These are phyloP conservation scores for Phenacoccus solenopsis DNA, from an alignment of 1,140 invertebrate species.

Conservation along the genomic window DNA sequence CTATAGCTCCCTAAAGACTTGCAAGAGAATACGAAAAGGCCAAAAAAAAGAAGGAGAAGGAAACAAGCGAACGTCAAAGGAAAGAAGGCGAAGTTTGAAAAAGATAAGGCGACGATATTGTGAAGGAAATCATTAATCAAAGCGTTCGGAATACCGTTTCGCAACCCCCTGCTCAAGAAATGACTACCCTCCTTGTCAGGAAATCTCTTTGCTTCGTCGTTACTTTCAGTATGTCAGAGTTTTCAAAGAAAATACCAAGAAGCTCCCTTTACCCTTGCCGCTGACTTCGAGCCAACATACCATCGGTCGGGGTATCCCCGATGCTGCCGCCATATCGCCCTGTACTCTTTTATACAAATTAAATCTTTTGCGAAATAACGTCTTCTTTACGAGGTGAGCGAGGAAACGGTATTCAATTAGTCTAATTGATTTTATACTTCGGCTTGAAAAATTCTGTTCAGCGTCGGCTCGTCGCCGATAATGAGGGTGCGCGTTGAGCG, in stretches of 20 bases:
- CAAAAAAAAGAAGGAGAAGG: slow-evolving; percentile 2
- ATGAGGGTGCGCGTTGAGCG: too few relatives aligned
- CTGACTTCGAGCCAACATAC: not conserved
- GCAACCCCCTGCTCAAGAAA: not conserved
- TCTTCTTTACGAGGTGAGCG: slow-evolving; percentile 4
- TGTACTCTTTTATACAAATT: slow-evolving; percentile 18
- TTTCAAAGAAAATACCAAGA: slow-evolving; percentile 18
- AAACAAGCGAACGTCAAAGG: slow-evolving; percentile 11
- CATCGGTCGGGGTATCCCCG: not conserved
- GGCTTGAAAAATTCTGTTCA: not conserved
- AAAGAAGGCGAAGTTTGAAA: slow-evolving; percentile 10
- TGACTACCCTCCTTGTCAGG: slow-evolving; percentile 5
- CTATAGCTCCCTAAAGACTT: not conserved
- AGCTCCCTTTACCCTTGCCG: not conserved
- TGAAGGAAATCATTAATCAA: slow-evolving; percentile 14
- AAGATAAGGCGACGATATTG: slow-evolving; percentile 17
- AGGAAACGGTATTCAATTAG: slow-evolving; percentile 11
- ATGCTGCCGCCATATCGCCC: not conserved
- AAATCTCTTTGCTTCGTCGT: slow-evolving; percentile 16
- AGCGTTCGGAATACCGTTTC: slow-evolving; percentile 8
- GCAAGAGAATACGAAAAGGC: not conserved
- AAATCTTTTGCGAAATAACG: slow-evolving; percentile 13
- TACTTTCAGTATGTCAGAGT: slow-evolving; percentile 15
- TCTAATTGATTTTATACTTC: slow-evolving; percentile 11
- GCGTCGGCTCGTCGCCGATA: too few relatives aligned